A percentile compares a stretch with the other conserved stretches of the same genome.
Evolutionary conservation across 2,888 invertebrate genomes (phyloP).

Genomic region (Xestia rhomboidea): DNA sequence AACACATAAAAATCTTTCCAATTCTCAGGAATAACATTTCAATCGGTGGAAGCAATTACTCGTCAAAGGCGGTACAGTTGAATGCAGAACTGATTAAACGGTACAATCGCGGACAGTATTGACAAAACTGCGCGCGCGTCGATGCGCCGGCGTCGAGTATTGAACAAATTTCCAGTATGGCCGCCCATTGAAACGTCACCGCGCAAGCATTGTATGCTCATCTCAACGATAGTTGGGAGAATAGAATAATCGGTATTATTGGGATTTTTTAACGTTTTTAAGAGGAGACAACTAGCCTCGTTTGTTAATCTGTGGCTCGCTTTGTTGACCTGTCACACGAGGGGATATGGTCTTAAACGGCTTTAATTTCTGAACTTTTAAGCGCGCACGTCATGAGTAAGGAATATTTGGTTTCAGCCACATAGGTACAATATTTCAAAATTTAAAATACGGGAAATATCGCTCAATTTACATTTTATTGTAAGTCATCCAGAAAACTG

Average conservation of each 20-base stretch:
- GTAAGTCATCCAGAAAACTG: not conserved
- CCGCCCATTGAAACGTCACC: constrained; percentile 88
- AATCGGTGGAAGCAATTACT: constrained; percentile 89
- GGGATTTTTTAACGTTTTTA: constrained; percentile 71
- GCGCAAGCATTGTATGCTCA: constrained; percentile 83
- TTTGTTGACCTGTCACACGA: constrained; percentile 41
- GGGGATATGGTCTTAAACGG: constrained; percentile 35
- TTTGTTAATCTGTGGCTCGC: constrained; percentile 60
- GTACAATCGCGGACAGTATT: constrained; percentile 86
- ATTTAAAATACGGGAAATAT: no score
- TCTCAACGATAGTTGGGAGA: constrained; percentile 68
- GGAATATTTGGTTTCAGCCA: not conserved
- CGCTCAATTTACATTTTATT: not conserved
- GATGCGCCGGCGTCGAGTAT: constrained; percentile 81
- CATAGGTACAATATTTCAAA: not conserved
- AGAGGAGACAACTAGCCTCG: constrained; percentile 57
- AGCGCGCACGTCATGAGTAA: not conserved
- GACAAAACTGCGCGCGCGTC: constrained; percentile 84
- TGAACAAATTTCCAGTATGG: constrained; percentile 87
- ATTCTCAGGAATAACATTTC: constrained; percentile 81
- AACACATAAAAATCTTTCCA: constrained; percentile 55
- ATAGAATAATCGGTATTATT: constrained; percentile 74
- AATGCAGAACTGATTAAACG: constrained; percentile 88
- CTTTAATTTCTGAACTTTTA: constrained; percentile 11
- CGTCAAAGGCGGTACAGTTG: constrained; percentile 89